A percentile compares a stretch with the other conserved stretches of the same genome.
Evolutionary conservation across 2,113 vertebrate genomes (phyloP).

Genomic region (Mormyrus lacerda): DNA sequence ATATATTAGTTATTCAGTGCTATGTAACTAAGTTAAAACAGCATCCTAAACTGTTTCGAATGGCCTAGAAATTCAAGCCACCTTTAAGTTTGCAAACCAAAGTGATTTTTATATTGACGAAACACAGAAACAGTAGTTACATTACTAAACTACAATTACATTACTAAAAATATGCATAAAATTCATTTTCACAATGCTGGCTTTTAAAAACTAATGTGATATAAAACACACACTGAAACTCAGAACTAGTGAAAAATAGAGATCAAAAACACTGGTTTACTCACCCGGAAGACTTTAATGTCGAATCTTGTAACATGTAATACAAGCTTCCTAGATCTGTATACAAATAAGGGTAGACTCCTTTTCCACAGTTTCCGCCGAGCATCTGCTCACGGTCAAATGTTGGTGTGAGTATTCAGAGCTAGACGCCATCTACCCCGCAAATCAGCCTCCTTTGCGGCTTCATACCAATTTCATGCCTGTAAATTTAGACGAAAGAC

Average conservation of each 20-base stretch:
- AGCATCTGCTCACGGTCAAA: background rate
- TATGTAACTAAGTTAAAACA: background rate
- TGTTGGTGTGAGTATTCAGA: background rate
- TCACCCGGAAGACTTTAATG: conserved; percentile 8
- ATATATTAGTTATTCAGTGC: background rate
- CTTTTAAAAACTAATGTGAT: background rate
- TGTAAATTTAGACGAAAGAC: conserved; percentile 43
- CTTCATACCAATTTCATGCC: conserved; percentile 49
- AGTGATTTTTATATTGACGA: background rate
- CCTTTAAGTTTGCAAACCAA: background rate
- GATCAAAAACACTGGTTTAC: background rate
- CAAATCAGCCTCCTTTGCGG: conserved; percentile 36
- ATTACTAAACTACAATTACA: background rate
- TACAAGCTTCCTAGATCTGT: background rate
- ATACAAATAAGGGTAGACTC: background rate
- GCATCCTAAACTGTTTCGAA: background rate
- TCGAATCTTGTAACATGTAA: background rate
- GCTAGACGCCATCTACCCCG: conserved; percentile 18
- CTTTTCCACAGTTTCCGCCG: background rate
- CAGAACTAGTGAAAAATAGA: background rate
- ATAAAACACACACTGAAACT: background rate
- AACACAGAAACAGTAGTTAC: background rate
- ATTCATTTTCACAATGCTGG: background rate
- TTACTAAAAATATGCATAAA: background rate
- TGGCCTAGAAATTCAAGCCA: background rate